Base-by-base conservation (phyloP, 2,113 vertebrate species). In the Carassius gibelio region DNA sequence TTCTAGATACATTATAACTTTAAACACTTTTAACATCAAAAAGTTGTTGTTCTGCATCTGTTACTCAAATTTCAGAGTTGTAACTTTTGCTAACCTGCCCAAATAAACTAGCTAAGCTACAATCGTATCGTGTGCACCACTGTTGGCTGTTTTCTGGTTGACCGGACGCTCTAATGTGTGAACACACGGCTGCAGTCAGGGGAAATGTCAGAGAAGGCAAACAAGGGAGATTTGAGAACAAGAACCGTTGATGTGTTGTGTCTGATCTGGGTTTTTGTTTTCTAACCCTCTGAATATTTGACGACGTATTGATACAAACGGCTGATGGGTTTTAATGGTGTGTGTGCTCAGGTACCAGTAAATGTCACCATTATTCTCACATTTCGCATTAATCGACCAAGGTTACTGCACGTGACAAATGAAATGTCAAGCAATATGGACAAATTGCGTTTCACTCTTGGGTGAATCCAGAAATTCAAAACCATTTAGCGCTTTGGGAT, bases 341-440 rank as follows among this genome's bases (percentile, higher is more conserved):
- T 21, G 71, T 86, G 71, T 85, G 68, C 64, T 75, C 84, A 79
- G 76, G 55, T 77, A 76, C 55, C 76, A 15, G 36, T 77, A 52
- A 86, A 86, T 81, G 76, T 86, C 79, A 86, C 66, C 19, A 64
- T 69, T 78, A 50, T 85, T 89, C 69, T 86, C 23, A 14, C 45
- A 48, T 15, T 57, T 45, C 10, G 10, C 15, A 75, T 52, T 71
- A 82, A 84, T 68, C 55, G 52, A 71, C 42, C 55, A 26, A 62
- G 62, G 66, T 74, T 62, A 59, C 61, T 45, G 50, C 52, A 75
- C 64, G 83, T 85, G 83, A 82, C 34, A 69, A 64, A 85, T 82
- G 64, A 85, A 85, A 77, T 85, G 86, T 85, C 86, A 87, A 34
- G 36, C 17, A 34, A 68, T 81, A 62, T 45, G 14, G 45, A 55